Evolutionary conservation across 2,113 vertebrate species (phyloP).

Genomic region (Genyomyrus donnyi): DNA sequence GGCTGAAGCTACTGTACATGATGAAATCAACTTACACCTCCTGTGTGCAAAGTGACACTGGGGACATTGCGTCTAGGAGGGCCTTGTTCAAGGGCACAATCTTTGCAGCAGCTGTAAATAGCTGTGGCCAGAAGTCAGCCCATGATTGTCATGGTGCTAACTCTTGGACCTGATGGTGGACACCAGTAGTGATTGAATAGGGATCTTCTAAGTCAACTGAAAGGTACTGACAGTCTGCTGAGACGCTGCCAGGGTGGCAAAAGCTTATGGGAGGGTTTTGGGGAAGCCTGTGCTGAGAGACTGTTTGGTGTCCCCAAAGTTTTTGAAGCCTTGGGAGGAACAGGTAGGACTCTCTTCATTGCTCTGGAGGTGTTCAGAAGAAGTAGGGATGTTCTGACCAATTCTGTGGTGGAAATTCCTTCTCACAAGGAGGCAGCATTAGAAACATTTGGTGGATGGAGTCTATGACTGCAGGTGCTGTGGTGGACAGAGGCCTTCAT

Average conservation of each 20-base stretch:
- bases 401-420: neutral
- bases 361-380: neutral
- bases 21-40: neutral
- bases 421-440: neutral
- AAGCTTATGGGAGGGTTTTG: neutral
- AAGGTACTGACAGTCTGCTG: neutral
- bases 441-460: neutral
- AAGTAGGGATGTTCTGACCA: neutral
- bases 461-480: neutral
- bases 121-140: neutral
- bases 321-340: neutral
- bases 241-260: neutral
- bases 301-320: neutral
- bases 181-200: neutral
- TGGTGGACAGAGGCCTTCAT: neutral
- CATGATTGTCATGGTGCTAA: neutral
- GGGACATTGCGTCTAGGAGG: neutral
- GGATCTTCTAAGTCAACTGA: neutral
- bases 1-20: neutral
- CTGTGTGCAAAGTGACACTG: neutral
- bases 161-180: neutral
- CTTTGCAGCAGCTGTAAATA: neutral
- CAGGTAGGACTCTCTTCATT: neutral
- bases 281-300: neutral
- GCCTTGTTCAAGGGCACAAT: neutral